A percentile compares a stretch with the other conserved stretches of the same genome.
These are phyloP conservation scores for Asteroscopus sphinx DNA, from an alignment of 2,888 invertebrate genomes.

Conservation along the genomic window DNA sequence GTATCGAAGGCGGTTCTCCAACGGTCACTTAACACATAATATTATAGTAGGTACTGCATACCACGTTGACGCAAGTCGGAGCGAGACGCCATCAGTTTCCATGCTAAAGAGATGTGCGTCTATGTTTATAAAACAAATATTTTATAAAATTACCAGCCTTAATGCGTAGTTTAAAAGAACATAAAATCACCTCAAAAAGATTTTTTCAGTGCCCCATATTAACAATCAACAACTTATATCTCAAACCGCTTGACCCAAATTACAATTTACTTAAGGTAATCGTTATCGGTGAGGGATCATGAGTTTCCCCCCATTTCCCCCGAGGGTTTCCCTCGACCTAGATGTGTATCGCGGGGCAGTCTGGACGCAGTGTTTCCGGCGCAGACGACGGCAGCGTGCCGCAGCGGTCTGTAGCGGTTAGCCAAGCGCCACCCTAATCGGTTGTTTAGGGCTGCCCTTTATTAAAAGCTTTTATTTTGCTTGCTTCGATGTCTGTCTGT, in stretches of 20 bases:
- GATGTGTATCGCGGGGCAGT: conserved; percentile 40
- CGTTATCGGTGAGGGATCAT: conserved; percentile 38
- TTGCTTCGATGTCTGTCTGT: too few species aligned
- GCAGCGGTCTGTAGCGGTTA: conserved; percentile 5
- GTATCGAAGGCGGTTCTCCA: too few species aligned
- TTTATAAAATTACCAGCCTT: background rate
- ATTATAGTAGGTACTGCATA: too few species aligned
- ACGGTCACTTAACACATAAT: too few species aligned
- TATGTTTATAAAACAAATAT: too few species aligned
- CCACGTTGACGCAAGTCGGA: too few species aligned
- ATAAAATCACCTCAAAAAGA: background rate
- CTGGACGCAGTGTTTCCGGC: conserved; percentile 35
- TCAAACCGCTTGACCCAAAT: conserved; percentile 43
- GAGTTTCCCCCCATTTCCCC: conserved; percentile 25
- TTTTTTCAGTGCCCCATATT: conserved; percentile 10
- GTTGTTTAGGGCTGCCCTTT: background rate
- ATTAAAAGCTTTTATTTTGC: too few species aligned
- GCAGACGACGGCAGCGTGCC: conserved; percentile 23
- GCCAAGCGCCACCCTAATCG: background rate
- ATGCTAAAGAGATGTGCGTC: too few species aligned
- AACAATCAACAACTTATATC: conserved; percentile 17
- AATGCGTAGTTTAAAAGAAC: background rate
- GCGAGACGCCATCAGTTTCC: too few species aligned
- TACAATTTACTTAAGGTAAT: conserved; percentile 25
- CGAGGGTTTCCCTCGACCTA: conserved; percentile 54